Evolutionary conservation across 2,113 vertebrate genomes (phyloP), one percentile per base, ranked within the genome.

Genomic region (Barnardius zonarius): DNA sequence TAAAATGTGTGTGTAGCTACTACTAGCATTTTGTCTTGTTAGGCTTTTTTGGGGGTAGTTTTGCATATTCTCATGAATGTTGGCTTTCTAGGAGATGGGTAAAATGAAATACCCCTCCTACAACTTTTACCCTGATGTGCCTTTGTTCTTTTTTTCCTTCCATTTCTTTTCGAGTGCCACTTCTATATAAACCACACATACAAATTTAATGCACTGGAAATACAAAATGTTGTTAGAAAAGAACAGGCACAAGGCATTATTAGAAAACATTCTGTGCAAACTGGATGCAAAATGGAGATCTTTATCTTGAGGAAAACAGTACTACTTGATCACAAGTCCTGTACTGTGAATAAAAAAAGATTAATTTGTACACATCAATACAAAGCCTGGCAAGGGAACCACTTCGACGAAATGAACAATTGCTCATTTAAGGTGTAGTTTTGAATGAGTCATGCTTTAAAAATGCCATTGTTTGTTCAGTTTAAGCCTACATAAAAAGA

Each of bases 131-230:
- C 82, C 67, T 96, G 61, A 92, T 52, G 28, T 75, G 67, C 33
- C 81, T 97, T 97, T 97, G 94, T 93, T 97, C 91, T 96, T 94
- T 96, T 75, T 73, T 48, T 44, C 83, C 90, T 95, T 73, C 73
- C 89, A 59, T 55, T 79, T 41, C 62, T 95, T 88, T 95, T 83
- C 64, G 33, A 92, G 39, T 37, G 41, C 9, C 80, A 24, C 63
- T 87, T 93, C 96, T 95, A 41, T 64, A 90, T 37, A 94, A 90
- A 80, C 24, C 59, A 90, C 76, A 96, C 39, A 75, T 72, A 93
- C 86, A 94, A 95, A 96, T 92, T 62, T 88, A 81, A 93, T 52
- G 57, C 68, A 95, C 44, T 92, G 86, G 39, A 96, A 92, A 97
- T 85, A 97, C n/a, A 93, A 97, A 97, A 93, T 7, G 6, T 18